phyloP scores from a whole-genome alignment of 1,140 invertebrate species.

The Tetranychus urticae region DNA sequence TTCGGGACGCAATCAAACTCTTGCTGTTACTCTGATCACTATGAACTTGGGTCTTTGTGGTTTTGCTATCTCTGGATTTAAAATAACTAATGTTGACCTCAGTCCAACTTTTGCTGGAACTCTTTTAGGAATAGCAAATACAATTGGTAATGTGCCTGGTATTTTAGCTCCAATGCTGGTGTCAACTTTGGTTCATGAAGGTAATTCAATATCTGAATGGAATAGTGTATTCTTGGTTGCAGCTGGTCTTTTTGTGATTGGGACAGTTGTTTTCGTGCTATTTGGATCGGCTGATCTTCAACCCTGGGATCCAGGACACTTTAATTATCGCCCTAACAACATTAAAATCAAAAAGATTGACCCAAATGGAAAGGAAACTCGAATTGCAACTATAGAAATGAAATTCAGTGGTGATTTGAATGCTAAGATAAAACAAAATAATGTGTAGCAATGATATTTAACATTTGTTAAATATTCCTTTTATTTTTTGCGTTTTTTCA shows the following conservation, averaged over 20 bases:
- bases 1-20: constrained; percentile 4
- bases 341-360: too few relatives aligned
- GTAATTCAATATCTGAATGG: constrained; percentile 39
- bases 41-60: constrained; percentile 12
- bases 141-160: constrained; percentile 16
- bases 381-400: too few relatives aligned
- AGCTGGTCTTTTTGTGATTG: constrained; percentile 41
- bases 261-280: constrained; percentile 40
- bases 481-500: too few relatives aligned
- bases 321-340: too few relatives aligned
- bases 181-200: constrained; percentile 8
- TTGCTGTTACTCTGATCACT: constrained; percentile 8
- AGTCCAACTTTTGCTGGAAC: constrained; percentile 11
- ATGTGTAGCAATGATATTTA: too few relatives aligned
- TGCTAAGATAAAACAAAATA: too few relatives aligned
- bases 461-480: too few relatives aligned
- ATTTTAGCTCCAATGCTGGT: constrained; percentile 15
- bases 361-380: too few relatives aligned
- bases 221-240: constrained; percentile 69
- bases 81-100: constrained; percentile 12
- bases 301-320: constrained; percentile 2
- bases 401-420: too few relatives aligned
- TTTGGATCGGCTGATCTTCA: constrained; percentile 12
- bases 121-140: constrained; percentile 18
- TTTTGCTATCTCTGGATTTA: constrained; percentile 9